Conservation (phyloP, 2,888 invertebrate genomes). For the Brachyptera risi region DNA sequence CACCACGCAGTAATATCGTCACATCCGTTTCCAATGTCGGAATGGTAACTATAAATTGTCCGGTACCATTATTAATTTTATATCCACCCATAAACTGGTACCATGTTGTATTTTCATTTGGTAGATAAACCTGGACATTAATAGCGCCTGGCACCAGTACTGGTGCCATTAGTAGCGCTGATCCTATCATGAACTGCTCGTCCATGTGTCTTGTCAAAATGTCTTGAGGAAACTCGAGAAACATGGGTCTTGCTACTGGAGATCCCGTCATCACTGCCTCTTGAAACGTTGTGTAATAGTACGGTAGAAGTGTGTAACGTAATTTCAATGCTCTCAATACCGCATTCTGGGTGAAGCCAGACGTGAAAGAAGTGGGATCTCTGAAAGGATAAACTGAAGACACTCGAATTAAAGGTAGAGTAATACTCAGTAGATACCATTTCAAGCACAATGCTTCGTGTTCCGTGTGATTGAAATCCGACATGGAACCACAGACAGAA, state of each 20-base stretch:
- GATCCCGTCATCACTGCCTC: constrained; percentile 41
- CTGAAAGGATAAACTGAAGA: constrained; percentile 46
- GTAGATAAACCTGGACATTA: constrained; percentile 51
- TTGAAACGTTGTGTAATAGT: constrained; percentile 53
- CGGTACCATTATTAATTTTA: constrained; percentile 19
- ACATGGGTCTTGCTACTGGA: constrained; percentile 59
- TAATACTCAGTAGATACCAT: constrained; percentile 65
- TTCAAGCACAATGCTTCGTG: constrained; percentile 56
- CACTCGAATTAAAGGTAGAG: constrained; percentile 57
- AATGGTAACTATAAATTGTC: not conserved
- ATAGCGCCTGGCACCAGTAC: constrained; percentile 50
- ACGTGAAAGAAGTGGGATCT: constrained; percentile 49
- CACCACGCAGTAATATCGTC: constrained; percentile 28
- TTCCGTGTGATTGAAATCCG: constrained; percentile 41
- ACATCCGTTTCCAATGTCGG: constrained; percentile 7
- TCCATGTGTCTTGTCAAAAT: constrained; percentile 47
- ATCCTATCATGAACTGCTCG: constrained; percentile 60
- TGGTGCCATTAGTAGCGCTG: constrained; percentile 56
- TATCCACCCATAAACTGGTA: constrained; percentile 29
- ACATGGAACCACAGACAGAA: constrained; percentile 56
- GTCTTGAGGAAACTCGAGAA: constrained; percentile 55
- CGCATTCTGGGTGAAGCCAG: constrained; percentile 45
- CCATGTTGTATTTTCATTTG: constrained; percentile 37
- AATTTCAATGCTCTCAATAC: constrained; percentile 48
- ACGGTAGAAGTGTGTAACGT: constrained; percentile 54